Conservation (phyloP, 2,888 invertebrate genomes). For the Eristalis intricaria region DNA sequence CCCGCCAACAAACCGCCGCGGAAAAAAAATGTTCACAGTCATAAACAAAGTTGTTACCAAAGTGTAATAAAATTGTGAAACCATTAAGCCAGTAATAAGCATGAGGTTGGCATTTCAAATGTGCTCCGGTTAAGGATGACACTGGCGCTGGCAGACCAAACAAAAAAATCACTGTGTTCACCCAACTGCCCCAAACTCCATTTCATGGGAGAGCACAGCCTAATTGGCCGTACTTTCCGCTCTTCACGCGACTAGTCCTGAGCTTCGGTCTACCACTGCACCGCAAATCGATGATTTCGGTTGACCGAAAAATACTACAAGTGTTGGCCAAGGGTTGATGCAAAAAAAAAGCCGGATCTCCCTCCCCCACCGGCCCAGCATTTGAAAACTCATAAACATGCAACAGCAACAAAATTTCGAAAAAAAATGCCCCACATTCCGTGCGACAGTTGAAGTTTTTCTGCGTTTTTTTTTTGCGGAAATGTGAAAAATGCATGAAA, state of each 20-base stretch:
- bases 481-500: background rate
- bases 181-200: background rate
- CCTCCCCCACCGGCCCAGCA: constrained; percentile 11
- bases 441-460: background rate
- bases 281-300: constrained; percentile 71
- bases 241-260: constrained; percentile 57
- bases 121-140: background rate
- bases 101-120: background rate
- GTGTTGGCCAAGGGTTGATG: constrained; percentile 48
- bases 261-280: constrained; percentile 62
- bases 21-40: background rate
- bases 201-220: constrained; percentile 30
- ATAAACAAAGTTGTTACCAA: background rate
- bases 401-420: constrained; percentile 52
- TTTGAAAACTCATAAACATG: constrained; percentile 63
- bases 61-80: background rate
- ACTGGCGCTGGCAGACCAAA: background rate
- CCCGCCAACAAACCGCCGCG: background rate
- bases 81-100: constrained; percentile 6
- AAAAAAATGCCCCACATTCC: constrained; percentile 7
- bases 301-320: constrained; percentile 69
- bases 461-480: background rate
- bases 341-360: background rate
- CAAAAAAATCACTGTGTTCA: background rate
- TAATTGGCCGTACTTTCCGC: constrained; percentile 56